phyloP scores from a whole-genome alignment of 2,797 vertebrate genomes.

The Phrynocephalus guinanensis region DNA sequence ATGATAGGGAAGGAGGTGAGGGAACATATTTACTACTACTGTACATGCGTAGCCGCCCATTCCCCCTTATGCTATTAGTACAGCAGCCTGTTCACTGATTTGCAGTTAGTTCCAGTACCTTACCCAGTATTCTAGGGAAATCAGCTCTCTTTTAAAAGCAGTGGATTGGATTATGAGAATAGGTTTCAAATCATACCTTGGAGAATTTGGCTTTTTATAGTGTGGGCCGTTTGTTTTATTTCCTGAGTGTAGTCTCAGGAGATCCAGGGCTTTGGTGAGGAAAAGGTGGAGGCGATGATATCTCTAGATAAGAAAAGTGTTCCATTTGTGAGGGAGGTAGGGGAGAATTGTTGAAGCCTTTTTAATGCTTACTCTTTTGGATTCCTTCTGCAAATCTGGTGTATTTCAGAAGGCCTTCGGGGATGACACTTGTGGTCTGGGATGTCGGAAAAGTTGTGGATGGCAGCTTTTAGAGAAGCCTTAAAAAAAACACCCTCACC shows the following conservation, averaged over 20 bases:
- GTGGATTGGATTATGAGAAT: no score
- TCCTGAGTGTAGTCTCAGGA: not conserved
- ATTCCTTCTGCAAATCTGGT: not conserved
- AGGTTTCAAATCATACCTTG: no score
- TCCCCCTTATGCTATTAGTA: no score
- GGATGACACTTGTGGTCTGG: not conserved
- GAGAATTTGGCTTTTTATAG: not conserved
- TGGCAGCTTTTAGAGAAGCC: not conserved
- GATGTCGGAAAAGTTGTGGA: not conserved
- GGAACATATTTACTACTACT: no score
- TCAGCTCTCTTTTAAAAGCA: no score
- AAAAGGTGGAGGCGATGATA: not conserved
- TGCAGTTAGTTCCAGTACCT: no score
- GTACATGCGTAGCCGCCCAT: no score
- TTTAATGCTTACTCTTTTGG: not conserved
- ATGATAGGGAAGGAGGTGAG: no score
- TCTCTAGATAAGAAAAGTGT: not conserved
- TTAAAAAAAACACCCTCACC: not conserved
- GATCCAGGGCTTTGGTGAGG: not conserved
- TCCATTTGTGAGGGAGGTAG: not conserved
- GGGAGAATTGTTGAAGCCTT: slow-evolving; percentile 3
- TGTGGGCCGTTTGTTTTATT: not conserved
- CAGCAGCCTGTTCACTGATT: no score
- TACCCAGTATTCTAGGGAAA: no score
- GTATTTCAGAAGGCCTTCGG: not conserved